These are phyloP conservation scores for Gordius sp. DNA, from an alignment of 2,888 invertebrate genomes.

Conservation along the genomic window DNA sequence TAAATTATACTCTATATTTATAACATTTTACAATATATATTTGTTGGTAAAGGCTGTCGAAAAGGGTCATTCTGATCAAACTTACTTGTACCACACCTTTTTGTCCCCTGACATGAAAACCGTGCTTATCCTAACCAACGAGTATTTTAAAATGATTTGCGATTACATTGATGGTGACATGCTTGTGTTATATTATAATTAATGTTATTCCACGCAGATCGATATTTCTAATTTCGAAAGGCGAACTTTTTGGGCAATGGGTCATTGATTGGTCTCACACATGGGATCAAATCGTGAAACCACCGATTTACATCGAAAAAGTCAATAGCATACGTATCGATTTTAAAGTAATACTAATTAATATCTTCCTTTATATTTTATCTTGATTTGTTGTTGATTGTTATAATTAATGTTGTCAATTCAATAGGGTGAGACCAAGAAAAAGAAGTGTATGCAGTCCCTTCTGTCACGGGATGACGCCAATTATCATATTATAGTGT, in stretches of 20 bases:
- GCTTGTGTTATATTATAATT: too few species aligned
- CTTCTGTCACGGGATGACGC: neutral
- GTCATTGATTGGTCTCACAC: slow-evolving; percentile 25
- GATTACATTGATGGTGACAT: too few species aligned
- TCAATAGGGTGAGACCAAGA: neutral
- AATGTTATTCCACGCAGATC: too few species aligned
- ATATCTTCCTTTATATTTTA: neutral
- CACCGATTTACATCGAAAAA: neutral
- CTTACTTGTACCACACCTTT: slow-evolving; percentile 7
- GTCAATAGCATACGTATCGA: neutral
- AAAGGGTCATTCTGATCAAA: slow-evolving; percentile 2
- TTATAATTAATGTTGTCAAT: too few species aligned
- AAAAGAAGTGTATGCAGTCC: slow-evolving; percentile 7
- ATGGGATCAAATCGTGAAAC: neutral
- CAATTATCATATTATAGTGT: neutral
- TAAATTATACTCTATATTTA: too few species aligned
- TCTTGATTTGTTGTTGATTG: neutral
- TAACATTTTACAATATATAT: neutral
- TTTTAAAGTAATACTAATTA: neutral
- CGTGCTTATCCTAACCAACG: neutral
- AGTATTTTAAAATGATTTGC: too few species aligned
- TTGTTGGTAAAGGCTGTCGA: neutral
- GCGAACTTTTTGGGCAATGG: slow-evolving; percentile 29
- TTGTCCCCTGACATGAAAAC: slow-evolving; percentile 6
- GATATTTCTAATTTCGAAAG: slow-evolving; percentile 21